phyloP scores from a whole-genome alignment of 2,797 vertebrate genomes.

The Aselliscus stoliczkanus region DNA sequence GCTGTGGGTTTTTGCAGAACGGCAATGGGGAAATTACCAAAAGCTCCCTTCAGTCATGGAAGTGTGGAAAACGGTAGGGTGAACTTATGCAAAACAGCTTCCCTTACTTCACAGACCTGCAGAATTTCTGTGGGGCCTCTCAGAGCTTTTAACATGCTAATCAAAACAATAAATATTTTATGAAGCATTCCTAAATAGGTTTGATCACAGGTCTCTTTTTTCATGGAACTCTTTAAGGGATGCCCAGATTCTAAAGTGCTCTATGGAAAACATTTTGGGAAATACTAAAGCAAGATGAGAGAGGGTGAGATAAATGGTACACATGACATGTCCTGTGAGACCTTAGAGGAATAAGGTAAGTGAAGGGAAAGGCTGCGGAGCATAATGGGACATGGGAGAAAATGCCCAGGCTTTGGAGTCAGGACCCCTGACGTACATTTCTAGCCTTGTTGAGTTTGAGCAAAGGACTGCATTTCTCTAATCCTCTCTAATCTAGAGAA shows the following conservation, averaged over 20 bases:
- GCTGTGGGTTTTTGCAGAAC: background rate
- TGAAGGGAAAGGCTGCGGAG: background rate
- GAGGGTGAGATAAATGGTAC: background rate
- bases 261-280: background rate
- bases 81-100: background rate
- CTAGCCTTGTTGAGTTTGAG: background rate
- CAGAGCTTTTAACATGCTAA: background rate
- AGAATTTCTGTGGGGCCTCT: background rate
- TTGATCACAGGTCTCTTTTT: background rate
- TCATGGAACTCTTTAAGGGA: background rate
- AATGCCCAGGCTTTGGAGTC: background rate
- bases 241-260: background rate
- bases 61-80: background rate
- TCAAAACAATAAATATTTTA: background rate
- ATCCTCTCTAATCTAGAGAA: background rate
- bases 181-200: background rate
- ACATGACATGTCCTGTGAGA: background rate
- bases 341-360: background rate
- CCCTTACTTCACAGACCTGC: background rate
- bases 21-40: background rate
- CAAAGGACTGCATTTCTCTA: background rate
- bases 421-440: background rate
- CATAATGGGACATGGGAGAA: background rate
- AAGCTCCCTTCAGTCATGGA: background rate
- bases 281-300: background rate